Base-by-base conservation (phyloP, 2,888 invertebrate species). In the Metopia argyrocephala region DNA sequence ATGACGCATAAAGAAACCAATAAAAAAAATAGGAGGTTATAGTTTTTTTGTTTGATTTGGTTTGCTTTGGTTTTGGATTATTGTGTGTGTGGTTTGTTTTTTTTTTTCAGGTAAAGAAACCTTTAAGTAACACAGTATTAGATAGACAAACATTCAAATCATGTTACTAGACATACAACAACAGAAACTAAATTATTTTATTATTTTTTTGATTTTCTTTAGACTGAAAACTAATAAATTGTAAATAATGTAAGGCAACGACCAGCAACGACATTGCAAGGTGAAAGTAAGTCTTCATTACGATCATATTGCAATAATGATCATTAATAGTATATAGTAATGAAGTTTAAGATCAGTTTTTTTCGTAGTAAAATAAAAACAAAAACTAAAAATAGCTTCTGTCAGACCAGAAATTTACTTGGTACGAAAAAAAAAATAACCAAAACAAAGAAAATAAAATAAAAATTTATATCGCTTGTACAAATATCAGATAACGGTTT, bases 251-350 rank as follows among this genome's bases (percentile, higher is more conserved):
- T 88, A 87, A 87, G 89, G 86, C 88, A 88, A 89, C 87, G 89
- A 89, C 90, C 90, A 88, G 87, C 89, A 87, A 90, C 89, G 89
- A 86, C 89, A 89, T 90, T 89, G 89, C 88, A 89, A 89, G 89
- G 89, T 90, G 89, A 89, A 89, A 89, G 89, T 89, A 88, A 90
- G 86, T 85, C 85, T 87, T 82, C 80, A 83, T 76, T 73, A 82
- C 82, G 31, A 76, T 18, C 20, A 76, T 45, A 65, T 27, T 74
- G 69, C 62, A 76, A 64, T 48, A 69, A 76, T 52, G 69, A 76
- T 76, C 68, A 69, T 76, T 61, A 45, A 20, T 12, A 23, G 46
- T 12, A 38, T 12, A 54, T 23, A 45, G 23, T 69, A 31, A 76
- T 59, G 52, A 64, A 52, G 20, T 38, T 50, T 12, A 25, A 52